These are phyloP conservation scores for Drosophila nr. perissopoda DNA, from an alignment of 2,888 invertebrate species.

Conservation along the genomic window DNA sequence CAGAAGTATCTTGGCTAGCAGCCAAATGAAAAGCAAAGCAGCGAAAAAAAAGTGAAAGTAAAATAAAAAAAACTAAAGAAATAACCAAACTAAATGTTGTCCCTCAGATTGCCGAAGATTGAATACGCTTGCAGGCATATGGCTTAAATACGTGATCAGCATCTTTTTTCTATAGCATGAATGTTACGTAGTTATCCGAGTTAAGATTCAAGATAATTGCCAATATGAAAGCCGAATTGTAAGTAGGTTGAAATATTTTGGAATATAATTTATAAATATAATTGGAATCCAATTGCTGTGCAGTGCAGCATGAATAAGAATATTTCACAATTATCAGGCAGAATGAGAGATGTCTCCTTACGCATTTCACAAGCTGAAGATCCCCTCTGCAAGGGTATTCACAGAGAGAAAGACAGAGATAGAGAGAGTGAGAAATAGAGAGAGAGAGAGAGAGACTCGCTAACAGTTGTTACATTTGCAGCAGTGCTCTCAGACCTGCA, in stretches of 20 bases:
- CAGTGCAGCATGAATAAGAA: not conserved
- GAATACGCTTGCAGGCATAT: not conserved
- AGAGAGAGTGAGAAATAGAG: not conserved
- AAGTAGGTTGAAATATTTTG: not conserved
- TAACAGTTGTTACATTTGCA: slow-evolving; percentile 39
- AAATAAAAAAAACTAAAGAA: slow-evolving; percentile 1
- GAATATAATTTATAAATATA: not conserved
- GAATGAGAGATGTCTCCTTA: not conserved
- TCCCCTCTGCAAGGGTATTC: slow-evolving; percentile 6
- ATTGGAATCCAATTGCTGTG: not conserved
- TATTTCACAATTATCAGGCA: not conserved
- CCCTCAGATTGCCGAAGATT: not conserved
- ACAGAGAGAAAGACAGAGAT: not conserved
- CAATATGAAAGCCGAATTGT: not conserved
- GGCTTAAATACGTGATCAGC: not conserved
- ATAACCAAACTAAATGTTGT: not conserved
- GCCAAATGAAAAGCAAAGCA: slow-evolving; percentile 11
- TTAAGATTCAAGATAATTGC: not conserved
- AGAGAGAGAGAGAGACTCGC: slow-evolving; percentile 16
- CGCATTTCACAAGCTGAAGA: not conserved
- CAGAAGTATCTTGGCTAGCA: slow-evolving; percentile 56
- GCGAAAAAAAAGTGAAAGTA: slow-evolving; percentile 6
- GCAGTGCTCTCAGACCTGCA: slow-evolving; percentile 27
- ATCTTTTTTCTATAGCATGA: not conserved
- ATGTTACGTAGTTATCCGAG: not conserved